phyloP scores from a whole-genome alignment of 2,888 invertebrate species.

The Meliscaeva auricollis region DNA sequence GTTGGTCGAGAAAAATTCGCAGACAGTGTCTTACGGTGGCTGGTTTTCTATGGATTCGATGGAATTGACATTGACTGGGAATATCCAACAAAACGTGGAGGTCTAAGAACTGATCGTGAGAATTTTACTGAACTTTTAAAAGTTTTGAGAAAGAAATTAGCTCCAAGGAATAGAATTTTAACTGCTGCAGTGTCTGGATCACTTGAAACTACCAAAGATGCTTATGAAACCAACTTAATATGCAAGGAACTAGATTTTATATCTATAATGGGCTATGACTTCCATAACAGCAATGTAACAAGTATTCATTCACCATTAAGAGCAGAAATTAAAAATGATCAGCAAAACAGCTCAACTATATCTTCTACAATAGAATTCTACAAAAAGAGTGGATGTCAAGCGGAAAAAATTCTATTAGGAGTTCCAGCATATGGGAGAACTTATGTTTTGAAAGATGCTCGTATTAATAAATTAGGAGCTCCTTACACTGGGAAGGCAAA shows the following conservation, averaged over 20 bases:
- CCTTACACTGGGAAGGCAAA: constrained; percentile 77
- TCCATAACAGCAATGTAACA: constrained; percentile 80
- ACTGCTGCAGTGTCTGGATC: constrained; percentile 85
- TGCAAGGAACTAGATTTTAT: constrained; percentile 84
- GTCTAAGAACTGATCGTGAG: constrained; percentile 82
- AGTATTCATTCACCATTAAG: constrained; percentile 83
- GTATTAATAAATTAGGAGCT: constrained; percentile 80
- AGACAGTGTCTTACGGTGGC: constrained; percentile 83
- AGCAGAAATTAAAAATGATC: constrained; percentile 67
- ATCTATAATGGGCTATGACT: constrained; percentile 85
- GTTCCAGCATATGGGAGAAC: constrained; percentile 83
- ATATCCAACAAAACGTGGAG: constrained; percentile 84
- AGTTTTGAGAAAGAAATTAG: constrained; percentile 82
- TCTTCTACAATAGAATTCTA: constrained; percentile 81
- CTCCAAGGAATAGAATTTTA: constrained; percentile 82
- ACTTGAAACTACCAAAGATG: constrained; percentile 79
- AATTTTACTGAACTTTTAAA: constrained; percentile 83
- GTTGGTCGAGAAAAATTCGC: constrained; percentile 83
- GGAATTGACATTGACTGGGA: constrained; percentile 85
- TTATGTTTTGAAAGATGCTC: constrained; percentile 80
- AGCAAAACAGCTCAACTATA: no score
- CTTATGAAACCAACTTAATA: constrained; percentile 84
- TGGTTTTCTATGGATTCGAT: constrained; percentile 84
- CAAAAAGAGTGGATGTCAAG: constrained; percentile 81
- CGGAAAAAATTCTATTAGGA: constrained; percentile 83